Conservation (phyloP, 2,797 vertebrate genomes). For the Enteromius viviparus region DNA sequence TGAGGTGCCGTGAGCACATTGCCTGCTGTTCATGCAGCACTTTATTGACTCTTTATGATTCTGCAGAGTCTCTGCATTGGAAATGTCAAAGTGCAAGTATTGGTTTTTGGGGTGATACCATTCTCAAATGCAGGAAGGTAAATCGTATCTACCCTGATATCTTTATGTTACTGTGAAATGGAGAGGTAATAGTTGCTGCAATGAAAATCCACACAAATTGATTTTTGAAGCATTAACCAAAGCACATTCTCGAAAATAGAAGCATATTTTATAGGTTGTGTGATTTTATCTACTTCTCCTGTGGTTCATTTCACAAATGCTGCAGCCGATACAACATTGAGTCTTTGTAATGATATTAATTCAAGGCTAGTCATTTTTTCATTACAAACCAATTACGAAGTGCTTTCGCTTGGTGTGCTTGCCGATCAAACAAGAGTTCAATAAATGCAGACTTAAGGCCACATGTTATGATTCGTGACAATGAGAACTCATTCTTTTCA, state of each 20-base stretch:
- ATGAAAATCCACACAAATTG: slow-evolving; percentile 36
- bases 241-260: slow-evolving; percentile 13
- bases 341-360: slow-evolving; percentile 25
- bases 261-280: slow-evolving; percentile 28
- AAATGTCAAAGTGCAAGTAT: slow-evolving; percentile 39
- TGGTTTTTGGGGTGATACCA: slow-evolving; percentile 27
- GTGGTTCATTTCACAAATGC: slow-evolving; percentile 17
- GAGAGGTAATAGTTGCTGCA: slow-evolving; percentile 17
- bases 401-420: background rate
- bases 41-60: slow-evolving; percentile 37
- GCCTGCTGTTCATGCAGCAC: background rate
- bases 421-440: background rate
- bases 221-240: slow-evolving; percentile 35
- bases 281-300: slow-evolving; percentile 4
- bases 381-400: slow-evolving; percentile 27
- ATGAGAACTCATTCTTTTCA: slow-evolving; percentile 8
- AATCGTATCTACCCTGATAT: slow-evolving; percentile 20
- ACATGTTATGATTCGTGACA: slow-evolving; percentile 1
- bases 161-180: slow-evolving; percentile 21
- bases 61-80: slow-evolving; percentile 18
- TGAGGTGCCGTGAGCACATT: background rate
- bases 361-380: slow-evolving; percentile 17
- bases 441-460: background rate
- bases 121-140: slow-evolving; percentile 20
- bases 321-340: background rate